These are phyloP conservation scores for Byasa hedistus DNA, from an alignment of 2,888 invertebrate genomes.

Conservation along the genomic window DNA sequence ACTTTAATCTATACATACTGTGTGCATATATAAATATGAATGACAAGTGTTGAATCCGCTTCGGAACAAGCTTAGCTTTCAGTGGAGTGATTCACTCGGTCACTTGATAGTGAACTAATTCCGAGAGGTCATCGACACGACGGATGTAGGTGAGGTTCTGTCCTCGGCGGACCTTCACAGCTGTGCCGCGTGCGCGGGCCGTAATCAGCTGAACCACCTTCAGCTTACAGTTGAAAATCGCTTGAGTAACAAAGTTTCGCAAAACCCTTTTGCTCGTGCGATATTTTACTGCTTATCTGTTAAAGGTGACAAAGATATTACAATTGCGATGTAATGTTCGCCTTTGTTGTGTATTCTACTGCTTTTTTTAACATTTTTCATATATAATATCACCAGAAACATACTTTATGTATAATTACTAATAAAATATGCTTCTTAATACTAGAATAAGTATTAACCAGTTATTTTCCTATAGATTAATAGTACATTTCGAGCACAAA, in stretches of 20 bases:
- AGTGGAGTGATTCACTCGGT: slow-evolving; percentile 21
- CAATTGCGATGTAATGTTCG: neutral
- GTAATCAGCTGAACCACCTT: neutral
- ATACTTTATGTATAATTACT: too few relatives aligned
- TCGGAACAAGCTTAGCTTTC: neutral
- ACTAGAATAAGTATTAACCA: too few relatives aligned
- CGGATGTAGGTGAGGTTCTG: slow-evolving; percentile 39
- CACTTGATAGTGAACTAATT: slow-evolving; percentile 40
- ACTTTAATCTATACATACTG: too few relatives aligned
- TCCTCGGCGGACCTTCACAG: slow-evolving; percentile 31
- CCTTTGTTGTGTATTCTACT: slow-evolving; percentile 9
- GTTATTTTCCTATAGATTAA: too few relatives aligned
- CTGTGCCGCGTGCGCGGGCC: slow-evolving; percentile 2
- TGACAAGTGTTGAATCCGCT: too few relatives aligned
- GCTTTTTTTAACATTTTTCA: too few relatives aligned
- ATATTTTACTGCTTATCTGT: slow-evolving; percentile 6
- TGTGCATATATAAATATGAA: too few relatives aligned
- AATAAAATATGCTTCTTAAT: too few relatives aligned
- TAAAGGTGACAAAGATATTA: slow-evolving; percentile 11
- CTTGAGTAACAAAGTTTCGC: neutral
- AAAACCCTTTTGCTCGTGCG: slow-evolving; percentile 1
- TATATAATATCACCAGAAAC: too few relatives aligned
- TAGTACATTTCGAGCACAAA: too few relatives aligned
- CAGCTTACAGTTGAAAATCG: slow-evolving; percentile 2
- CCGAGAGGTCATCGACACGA: slow-evolving; percentile 34